Conservation (phyloP, 2,113 vertebrate species). For the Xerus inauris region DNA sequence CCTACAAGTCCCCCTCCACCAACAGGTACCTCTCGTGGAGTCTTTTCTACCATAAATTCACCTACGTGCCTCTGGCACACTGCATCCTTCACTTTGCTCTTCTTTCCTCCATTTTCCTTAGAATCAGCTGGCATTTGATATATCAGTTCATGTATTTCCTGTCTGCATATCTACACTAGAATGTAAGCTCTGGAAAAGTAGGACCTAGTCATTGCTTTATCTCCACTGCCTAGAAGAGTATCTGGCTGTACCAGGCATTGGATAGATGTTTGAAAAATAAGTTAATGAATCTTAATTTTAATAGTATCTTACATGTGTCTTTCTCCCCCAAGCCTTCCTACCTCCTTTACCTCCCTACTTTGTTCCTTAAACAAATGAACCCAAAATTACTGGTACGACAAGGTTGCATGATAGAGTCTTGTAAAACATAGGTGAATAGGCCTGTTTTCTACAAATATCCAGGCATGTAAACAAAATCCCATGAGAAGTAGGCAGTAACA, state of each 20-base stretch:
- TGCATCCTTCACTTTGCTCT: no score
- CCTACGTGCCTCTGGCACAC: background rate
- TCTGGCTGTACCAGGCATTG: fast-evolving
- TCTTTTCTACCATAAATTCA: background rate
- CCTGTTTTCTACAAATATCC: background rate
- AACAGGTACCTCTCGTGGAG: background rate
- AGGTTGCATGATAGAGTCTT: background rate
- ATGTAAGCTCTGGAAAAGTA: background rate
- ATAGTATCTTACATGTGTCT: background rate
- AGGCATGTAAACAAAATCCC: background rate
- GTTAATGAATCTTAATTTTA: background rate
- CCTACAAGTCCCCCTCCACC: background rate
- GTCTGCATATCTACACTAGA: background rate
- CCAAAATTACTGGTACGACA: background rate
- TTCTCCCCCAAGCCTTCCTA: background rate
- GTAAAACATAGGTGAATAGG: background rate
- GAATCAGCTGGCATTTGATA: background rate
- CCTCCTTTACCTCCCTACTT: background rate
- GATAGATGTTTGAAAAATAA: background rate
- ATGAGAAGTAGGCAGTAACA: background rate
- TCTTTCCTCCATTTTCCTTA: background rate
- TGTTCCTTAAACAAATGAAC: background rate
- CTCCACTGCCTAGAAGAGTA: background rate
- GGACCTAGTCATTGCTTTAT: background rate
- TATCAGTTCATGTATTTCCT: background rate